A percentile compares a stretch with the other conserved stretches of the same genome.
Conservation (phyloP, 2,888 invertebrate species). For the Cryptosula pallasiana region DNA sequence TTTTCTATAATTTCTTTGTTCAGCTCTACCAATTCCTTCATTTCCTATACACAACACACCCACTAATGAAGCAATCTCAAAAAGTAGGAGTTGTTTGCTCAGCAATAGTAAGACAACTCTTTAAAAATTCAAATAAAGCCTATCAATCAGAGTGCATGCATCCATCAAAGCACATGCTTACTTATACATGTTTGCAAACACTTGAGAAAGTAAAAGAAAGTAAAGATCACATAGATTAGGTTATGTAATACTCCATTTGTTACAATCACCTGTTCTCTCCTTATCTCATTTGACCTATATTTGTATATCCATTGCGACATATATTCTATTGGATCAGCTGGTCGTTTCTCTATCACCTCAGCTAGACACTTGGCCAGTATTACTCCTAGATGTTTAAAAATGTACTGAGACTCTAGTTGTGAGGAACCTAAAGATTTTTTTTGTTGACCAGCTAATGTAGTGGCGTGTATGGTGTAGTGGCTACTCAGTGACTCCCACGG, state of each 20-base stretch:
- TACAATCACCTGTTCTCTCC: neutral
- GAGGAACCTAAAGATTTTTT: neutral
- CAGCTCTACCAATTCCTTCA: neutral
- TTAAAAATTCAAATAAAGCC: too few relatives aligned
- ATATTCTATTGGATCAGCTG: conserved; percentile 19
- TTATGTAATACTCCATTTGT: neutral
- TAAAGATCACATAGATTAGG: too few relatives aligned
- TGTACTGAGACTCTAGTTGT: conserved; percentile 8
- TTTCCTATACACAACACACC: too few relatives aligned
- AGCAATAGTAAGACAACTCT: too few relatives aligned
- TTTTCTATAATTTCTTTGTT: neutral
- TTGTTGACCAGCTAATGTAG: neutral
- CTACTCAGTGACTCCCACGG: neutral
- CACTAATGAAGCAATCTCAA: too few relatives aligned
- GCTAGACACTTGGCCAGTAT: neutral
- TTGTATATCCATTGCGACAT: conserved; percentile 16
- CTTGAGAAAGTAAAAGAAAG: too few relatives aligned
- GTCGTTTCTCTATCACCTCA: conserved; percentile 1
- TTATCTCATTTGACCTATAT: neutral
- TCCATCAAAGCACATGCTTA: too few relatives aligned
- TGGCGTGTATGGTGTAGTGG: neutral
- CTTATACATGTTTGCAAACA: too few relatives aligned
- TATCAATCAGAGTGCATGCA: too few relatives aligned
- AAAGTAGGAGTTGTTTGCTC: too few relatives aligned
- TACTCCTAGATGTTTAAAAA: neutral